Evolutionary conservation across 2,888 invertebrate species (phyloP).

Genomic region (Scaptomyza caliginosa): DNA sequence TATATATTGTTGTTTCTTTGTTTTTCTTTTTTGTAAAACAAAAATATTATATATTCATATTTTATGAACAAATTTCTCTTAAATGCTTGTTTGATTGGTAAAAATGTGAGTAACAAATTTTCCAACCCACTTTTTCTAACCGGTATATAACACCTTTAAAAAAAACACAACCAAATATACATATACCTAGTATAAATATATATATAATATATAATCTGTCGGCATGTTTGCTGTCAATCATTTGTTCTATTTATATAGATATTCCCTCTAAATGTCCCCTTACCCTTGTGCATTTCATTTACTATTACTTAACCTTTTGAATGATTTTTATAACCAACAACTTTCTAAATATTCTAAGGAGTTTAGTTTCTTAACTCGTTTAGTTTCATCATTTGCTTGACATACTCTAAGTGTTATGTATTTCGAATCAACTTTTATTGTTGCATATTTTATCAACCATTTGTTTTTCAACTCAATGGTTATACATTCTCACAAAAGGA

Average conservation of each 20-base stretch:
- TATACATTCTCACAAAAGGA: neutral
- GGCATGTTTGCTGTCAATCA: slow-evolving; percentile 53
- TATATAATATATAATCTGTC: slow-evolving; percentile 26
- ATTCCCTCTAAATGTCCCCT: slow-evolving; percentile 2
- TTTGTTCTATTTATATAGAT: slow-evolving; percentile 10
- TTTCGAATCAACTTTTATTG: neutral
- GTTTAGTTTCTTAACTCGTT: neutral
- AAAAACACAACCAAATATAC: slow-evolving; percentile 1
- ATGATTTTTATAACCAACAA: neutral
- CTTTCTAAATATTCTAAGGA: neutral
- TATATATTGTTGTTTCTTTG: slow-evolving; percentile 71
- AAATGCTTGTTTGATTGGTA: slow-evolving; percentile 84
- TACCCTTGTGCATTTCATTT: slow-evolving; percentile 12
- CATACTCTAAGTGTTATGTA: slow-evolving; percentile 2
- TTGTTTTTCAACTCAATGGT: neutral
- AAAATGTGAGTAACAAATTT: slow-evolving; percentile 83
- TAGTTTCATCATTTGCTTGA: slow-evolving; percentile 4
- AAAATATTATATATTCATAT: slow-evolving; percentile 61
- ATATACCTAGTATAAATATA: slow-evolving; percentile 21
- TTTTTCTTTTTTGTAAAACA: slow-evolving; percentile 50
- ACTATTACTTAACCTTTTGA: no score
- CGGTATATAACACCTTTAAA: slow-evolving; percentile 66
- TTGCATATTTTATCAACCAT: no score
- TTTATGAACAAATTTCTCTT: slow-evolving; percentile 81
- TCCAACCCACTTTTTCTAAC: slow-evolving; percentile 69